Percentiles rank a stretch among this genome's conserved stretches.
These are phyloP conservation scores for Pangasius macronema DNA, from an alignment of 2,797 vertebrate species.

Conservation along the genomic window DNA sequence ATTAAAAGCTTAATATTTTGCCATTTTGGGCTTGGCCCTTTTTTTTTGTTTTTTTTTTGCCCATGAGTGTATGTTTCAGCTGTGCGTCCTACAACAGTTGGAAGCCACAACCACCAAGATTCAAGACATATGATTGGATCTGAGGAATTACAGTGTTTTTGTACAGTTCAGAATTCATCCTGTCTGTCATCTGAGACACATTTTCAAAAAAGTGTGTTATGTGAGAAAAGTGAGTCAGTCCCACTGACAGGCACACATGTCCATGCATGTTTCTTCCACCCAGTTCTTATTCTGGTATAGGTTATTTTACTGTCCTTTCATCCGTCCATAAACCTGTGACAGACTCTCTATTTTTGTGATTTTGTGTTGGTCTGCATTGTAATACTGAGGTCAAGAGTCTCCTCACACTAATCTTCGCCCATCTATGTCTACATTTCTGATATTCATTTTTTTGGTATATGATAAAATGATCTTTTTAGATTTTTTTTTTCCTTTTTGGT, in stretches of 20 bases:
- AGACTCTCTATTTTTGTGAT: background rate
- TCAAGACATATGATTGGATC: background rate
- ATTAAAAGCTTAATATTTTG: no score
- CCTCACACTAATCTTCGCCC: background rate
- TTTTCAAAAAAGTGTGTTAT: background rate
- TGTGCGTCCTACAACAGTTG: background rate
- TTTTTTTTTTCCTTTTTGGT: background rate
- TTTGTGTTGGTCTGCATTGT: background rate
- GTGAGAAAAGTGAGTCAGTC: background rate
- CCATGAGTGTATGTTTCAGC: background rate
- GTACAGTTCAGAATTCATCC: background rate
- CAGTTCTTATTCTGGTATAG: background rate
- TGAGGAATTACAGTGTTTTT: background rate
- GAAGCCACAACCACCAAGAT: background rate
- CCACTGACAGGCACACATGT: background rate
- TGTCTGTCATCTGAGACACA: background rate
- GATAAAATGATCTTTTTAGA: background rate
- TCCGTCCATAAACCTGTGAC: background rate
- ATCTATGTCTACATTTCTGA: background rate
- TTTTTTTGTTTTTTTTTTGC: no score
- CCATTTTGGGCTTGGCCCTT: no score
- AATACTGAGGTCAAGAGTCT: background rate
- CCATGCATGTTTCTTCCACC: background rate
- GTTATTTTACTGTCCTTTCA: background rate
- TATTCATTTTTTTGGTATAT: background rate